A percentile compares a stretch with the other conserved stretches of the same genome.
These are phyloP conservation scores for Ecliptopera silaceata DNA, from an alignment of 2,888 invertebrate genomes.

Conservation along the genomic window DNA sequence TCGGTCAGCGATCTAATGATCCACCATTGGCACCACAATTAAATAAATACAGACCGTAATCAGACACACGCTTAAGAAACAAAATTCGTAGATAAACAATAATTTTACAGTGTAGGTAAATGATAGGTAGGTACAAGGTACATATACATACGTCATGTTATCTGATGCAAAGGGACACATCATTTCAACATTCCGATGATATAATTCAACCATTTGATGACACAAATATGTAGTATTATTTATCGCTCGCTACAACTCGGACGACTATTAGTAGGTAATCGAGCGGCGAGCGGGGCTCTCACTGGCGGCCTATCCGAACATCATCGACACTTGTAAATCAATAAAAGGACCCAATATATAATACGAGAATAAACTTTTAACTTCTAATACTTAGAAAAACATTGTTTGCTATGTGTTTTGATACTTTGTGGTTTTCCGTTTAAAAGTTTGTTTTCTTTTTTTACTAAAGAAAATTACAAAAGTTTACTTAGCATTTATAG, in stretches of 20 bases:
- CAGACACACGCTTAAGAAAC: no score
- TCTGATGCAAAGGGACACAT: slow-evolving; percentile 12
- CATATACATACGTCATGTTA: neutral
- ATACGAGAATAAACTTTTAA: slow-evolving; percentile 1
- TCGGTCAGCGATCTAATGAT: no score
- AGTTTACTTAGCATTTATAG: no score
- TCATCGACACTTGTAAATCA: slow-evolving; percentile 66
- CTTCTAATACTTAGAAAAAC: neutral
- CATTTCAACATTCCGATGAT: neutral
- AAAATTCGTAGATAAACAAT: neutral
- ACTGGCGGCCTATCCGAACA: slow-evolving; percentile 32
- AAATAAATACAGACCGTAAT: no score
- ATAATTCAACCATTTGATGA: slow-evolving; percentile 19
- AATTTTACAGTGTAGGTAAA: neutral
- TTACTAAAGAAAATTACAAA: no score
- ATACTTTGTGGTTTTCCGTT: neutral
- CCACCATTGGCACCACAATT: no score
- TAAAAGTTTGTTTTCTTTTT: no score
- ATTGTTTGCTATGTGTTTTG: neutral
- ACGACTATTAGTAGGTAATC: slow-evolving; percentile 21
- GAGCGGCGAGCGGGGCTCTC: slow-evolving; percentile 9
- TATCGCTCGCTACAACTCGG: slow-evolving; percentile 16
- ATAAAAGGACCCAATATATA: slow-evolving; percentile 52
- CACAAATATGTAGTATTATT: slow-evolving; percentile 16
- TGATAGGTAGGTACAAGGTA: no score